Evolutionary conservation across 2,888 invertebrate species (phyloP).

Genomic region (Acanthosepion pharaonis): DNA sequence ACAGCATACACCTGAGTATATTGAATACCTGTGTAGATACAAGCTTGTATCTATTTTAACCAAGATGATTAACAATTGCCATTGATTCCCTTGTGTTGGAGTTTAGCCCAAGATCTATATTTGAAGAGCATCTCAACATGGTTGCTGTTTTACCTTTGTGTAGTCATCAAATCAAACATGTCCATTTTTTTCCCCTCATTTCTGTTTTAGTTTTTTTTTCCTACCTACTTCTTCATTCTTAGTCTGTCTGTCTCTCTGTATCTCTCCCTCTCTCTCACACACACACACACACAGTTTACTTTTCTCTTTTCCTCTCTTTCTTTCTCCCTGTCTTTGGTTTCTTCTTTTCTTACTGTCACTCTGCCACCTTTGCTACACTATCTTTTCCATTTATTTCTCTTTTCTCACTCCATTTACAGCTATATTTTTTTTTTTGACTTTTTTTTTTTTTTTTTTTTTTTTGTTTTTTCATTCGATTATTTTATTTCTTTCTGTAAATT

Average conservation of each 20-base stretch:
- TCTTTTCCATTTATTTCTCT: background rate
- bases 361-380: background rate
- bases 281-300: background rate
- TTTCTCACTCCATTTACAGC: too few species aligned
- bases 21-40: background rate
- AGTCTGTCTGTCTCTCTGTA: too few species aligned
- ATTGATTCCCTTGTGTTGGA: background rate
- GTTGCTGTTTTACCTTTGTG: too few species aligned
- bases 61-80: background rate
- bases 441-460: too few species aligned
- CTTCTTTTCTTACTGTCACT: background rate
- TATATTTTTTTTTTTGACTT: too few species aligned
- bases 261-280: too few species aligned
- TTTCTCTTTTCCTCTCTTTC: background rate
- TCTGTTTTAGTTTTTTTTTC: too few species aligned
- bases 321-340: background rate
- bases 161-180: too few species aligned
- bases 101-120: background rate
- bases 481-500: too few species aligned
- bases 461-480: too few species aligned
- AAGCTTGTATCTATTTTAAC: background rate
- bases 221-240: too few species aligned
- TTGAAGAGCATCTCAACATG: background rate
- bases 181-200: too few species aligned
- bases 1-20: slow-evolving; percentile 17